Evolutionary conservation across 2,113 vertebrate genomes (phyloP), one percentile per base, ranked within the genome.

Genomic region (Mus pahari): DNA sequence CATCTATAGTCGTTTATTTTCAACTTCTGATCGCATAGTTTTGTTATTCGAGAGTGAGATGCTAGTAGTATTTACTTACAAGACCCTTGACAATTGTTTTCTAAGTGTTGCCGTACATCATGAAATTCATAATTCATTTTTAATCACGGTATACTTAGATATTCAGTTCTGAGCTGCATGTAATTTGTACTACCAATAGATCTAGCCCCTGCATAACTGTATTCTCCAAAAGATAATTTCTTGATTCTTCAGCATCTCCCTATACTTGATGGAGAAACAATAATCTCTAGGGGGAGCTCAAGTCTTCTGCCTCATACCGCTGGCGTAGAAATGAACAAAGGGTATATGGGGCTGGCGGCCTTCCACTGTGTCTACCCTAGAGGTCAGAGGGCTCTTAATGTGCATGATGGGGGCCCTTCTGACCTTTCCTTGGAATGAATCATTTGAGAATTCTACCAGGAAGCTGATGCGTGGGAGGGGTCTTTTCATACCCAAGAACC

Each of bases 241-340:
- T 86, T 86, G 91, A 39, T 84, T 90, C 42, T 96, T 97, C 62
- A 91, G n/a, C 13, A 91, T 66, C 62, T 71, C 53, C 45, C 36
- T 91, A 86, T 39, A 45, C 39, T 91, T 73, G 73, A 94, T 73
- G 58, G 82, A 86, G 87, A 97, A 95, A 84, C n/a, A 75, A 77
- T 50, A 77, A 81, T 90, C 97, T 94, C 96, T 95, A 98, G 96
- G 95, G 90, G 96, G 94, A 97, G 95, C 96, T 96, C 95, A 93
- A 95, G 95, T 17, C 60, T 81, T 97, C 96, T 95, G 87, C 93
- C 94, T 89, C 8, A 16, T 78, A 17, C 33, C 8, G 90, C 62
- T 70, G 36, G 86, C 64, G 77, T 94, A 79, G 86, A 60, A 64
- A 79, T 88, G 58, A 53, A 45, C 79, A 16, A 92, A 93, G 74